phyloP scores from a whole-genome alignment of 2,113 vertebrate genomes.

The Gallinago paraguaiae region DNA sequence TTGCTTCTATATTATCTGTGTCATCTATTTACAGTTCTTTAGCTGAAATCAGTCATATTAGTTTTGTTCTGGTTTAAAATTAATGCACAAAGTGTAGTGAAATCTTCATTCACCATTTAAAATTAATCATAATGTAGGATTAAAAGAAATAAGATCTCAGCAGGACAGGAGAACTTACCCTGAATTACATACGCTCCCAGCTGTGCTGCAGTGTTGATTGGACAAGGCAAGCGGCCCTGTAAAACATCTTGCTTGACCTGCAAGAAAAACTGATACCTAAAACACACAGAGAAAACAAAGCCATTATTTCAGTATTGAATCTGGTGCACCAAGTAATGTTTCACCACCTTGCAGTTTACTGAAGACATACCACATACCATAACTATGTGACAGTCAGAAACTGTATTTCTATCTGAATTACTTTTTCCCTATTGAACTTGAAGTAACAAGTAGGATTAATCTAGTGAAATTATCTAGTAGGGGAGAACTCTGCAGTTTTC shows the following conservation, averaged over 20 bases:
- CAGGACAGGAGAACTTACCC: conserved; percentile 71
- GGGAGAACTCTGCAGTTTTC: background rate
- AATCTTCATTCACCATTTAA: background rate
- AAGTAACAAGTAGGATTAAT: background rate
- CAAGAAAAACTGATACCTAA: conserved; percentile 90
- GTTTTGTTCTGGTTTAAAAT: background rate
- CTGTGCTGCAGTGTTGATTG: conserved; percentile 74
- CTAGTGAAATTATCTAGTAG: background rate
- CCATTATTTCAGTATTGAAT: background rate
- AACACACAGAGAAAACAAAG: conserved; percentile 48
- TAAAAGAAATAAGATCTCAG: background rate
- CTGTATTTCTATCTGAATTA: background rate
- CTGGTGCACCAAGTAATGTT: background rate
- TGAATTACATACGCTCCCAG: conserved; percentile 86
- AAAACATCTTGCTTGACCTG: conserved; percentile 91
- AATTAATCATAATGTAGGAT: background rate
- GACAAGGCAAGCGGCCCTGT: conserved; percentile 86
- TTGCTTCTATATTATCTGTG: background rate
- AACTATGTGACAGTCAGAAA: background rate
- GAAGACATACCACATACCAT: background rate
- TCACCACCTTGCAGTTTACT: background rate
- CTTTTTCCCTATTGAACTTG: background rate
- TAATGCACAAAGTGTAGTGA: background rate
- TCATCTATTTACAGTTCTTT: background rate
- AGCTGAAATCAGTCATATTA: background rate